Evolutionary conservation across 2,888 invertebrate species (phyloP), one percentile per base, ranked within the genome.

Genomic region (Lasioglossum calceatum): DNA sequence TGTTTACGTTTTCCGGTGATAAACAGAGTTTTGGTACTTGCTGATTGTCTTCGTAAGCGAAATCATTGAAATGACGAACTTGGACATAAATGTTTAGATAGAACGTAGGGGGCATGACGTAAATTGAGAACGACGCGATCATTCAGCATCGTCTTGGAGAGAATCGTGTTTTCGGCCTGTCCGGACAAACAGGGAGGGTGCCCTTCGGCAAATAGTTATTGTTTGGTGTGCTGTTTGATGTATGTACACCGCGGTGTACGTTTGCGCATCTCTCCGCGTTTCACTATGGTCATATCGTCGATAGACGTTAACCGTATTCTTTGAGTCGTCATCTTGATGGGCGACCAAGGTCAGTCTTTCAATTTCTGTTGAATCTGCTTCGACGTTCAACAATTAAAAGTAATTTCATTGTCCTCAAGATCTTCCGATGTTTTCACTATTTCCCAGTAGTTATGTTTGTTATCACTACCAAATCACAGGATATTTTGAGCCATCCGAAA

Each of bases 121-220:
- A n/a, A 54, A 54, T 54, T 54, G 54, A 54, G 54, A 54, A 23
- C 47, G n/a, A n/a, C 81, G 61, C 76, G 14, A 70, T 36, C 67
- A 27, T 39, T 27, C 76, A 0, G 74, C 83, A 87, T 88, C 90
- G 86, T 88, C 87, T 86, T 78, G 86, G 77, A 81, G 77, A 82
- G 83, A 67, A 88, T 89, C 89, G 82, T 88, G 89, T 89, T 92
- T 92, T 91, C 91, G 89, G 89, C 79, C 90, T 88, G 92, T 91
- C 92, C 94, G 90, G 87, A 91, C 93, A 94, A 94, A 94, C 91
- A 94, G 91, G 93, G 93, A 93, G 94, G 94, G 94, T 94, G 94
- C 93, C 93, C 93, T 93, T 92, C 88, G 92, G 92, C 92, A 94
- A 95, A 95, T 93, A 94, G 92, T 94, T 94, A 93, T 94, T 94